Conservation (phyloP, 2,797 vertebrate genomes). For the Ambastaia sidthimunki region DNA sequence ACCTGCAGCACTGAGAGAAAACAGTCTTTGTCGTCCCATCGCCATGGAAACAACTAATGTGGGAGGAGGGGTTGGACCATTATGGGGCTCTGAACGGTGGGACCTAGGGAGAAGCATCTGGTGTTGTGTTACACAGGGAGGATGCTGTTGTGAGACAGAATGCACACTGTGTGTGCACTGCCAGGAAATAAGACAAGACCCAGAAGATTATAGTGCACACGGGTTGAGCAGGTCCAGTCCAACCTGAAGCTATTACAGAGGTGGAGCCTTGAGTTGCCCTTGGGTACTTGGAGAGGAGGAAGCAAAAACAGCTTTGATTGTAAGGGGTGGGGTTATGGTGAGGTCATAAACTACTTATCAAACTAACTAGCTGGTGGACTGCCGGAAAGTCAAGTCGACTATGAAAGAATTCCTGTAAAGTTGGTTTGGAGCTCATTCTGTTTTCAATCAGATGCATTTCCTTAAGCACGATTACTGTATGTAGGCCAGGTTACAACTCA, state of each 20-base stretch:
- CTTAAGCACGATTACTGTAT: no score
- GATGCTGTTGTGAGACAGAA: background rate
- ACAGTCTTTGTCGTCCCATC: conserved; percentile 46
- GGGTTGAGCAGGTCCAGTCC: background rate
- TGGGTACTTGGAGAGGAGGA: background rate
- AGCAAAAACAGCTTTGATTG: background rate
- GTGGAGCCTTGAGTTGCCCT: background rate
- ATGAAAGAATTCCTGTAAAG: no score
- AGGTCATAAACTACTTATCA: no score
- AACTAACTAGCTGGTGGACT: no score
- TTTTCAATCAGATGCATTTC: no score
- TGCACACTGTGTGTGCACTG: background rate
- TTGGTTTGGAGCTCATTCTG: no score
- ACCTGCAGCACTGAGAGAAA: conserved; percentile 63
- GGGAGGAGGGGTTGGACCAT: conserved; percentile 25
- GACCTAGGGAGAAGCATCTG: conserved; percentile 9
- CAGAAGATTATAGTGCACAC: background rate
- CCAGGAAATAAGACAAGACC: background rate
- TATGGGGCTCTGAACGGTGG: conserved; percentile 5
- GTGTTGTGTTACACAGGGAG: conserved; percentile 4
- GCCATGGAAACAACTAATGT: conserved; percentile 27
- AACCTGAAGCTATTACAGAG: conserved; percentile 1
- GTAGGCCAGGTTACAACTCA: no score
- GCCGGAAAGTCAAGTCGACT: no score
- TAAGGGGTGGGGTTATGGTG: no score